Base-by-base conservation (phyloP, 2,888 invertebrate genomes). In the Esperia sulphurella region DNA sequence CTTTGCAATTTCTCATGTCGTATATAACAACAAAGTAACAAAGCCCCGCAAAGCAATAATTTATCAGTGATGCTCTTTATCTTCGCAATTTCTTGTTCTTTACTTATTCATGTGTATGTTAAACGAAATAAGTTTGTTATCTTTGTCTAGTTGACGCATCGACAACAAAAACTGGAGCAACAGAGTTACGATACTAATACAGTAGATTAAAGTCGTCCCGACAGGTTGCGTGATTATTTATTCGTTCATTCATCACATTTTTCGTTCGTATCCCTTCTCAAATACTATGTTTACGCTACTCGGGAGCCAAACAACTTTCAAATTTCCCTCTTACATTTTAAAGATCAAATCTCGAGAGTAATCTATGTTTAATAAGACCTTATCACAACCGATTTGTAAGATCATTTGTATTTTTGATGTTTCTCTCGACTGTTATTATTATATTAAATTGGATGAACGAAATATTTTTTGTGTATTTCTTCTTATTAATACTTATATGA, bases 221-320 rank as follows among this genome's bases (percentile, higher is more conserved):
- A 58, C 61, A 60, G 65, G 59, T 61, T 55, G 53, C 57, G 54
- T 58, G 70, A 75, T 77, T 77, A 78, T 77, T 73, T 76, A 78
- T 76, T 68, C 58, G 63, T 71, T 71, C 76, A 79, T 78, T 79
- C 73, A 77, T 75, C 69, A 77, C 66, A 71, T 72, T 72, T 72
- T 71, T 69, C 65, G 65, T 63, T 63, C 54, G 57, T 63, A 61
- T 58, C 53, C 49, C 56, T 56, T 49, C 62, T 57, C 57, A 57
- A 52, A 49, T 35, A 44, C 47, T 42, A 31, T 43, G 43, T 48
- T 48, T 39, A 46, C 45, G 40, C 46, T 39, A 48, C n/a, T 28
- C 14, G n/a, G 10, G 35, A 9, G 42, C 46, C 58, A 56, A 55
- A 57, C 61, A 51, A 71, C 58, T 61, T 62, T 54, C 52, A 54